These are phyloP conservation scores for Brenthis ino DNA, from an alignment of 2,888 invertebrate genomes.

Conservation along the genomic window DNA sequence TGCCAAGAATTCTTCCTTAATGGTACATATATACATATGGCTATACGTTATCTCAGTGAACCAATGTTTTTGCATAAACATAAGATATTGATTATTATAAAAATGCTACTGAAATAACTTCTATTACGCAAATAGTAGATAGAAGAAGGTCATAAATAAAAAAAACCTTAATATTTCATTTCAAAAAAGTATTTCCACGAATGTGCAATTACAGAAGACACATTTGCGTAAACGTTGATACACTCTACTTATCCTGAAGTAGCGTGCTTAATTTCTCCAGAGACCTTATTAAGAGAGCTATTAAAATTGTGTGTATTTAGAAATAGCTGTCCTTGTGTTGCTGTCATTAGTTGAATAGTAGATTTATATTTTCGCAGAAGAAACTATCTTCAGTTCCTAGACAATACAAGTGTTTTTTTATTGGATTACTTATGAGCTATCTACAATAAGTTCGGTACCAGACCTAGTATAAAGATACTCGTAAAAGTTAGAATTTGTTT, in stretches of 20 bases:
- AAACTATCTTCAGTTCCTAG: background rate
- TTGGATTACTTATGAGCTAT: background rate
- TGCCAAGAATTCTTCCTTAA: too few relatives aligned
- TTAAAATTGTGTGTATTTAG: constrained; percentile 3
- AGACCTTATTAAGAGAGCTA: background rate
- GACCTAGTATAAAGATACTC: too few relatives aligned
- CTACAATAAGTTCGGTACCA: too few relatives aligned
- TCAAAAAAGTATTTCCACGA: background rate
- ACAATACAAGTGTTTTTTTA: background rate
- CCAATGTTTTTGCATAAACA: too few relatives aligned
- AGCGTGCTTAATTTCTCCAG: constrained; percentile 11
- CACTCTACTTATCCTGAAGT: background rate
- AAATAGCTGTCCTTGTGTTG: background rate
- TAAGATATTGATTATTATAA: too few relatives aligned
- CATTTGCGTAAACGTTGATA: constrained; percentile 8
- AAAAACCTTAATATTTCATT: background rate
- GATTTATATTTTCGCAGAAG: background rate
- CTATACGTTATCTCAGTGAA: too few relatives aligned
- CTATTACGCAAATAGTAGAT: background rate
- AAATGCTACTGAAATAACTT: too few relatives aligned
- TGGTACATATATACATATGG: too few relatives aligned
- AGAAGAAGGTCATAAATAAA: background rate
- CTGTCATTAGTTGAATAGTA: background rate
- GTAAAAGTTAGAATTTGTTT: too few relatives aligned
- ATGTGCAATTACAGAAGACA: constrained; percentile 7